Conservation (phyloP, 2,888 invertebrate genomes). For the Pharmacophagus antenor region DNA sequence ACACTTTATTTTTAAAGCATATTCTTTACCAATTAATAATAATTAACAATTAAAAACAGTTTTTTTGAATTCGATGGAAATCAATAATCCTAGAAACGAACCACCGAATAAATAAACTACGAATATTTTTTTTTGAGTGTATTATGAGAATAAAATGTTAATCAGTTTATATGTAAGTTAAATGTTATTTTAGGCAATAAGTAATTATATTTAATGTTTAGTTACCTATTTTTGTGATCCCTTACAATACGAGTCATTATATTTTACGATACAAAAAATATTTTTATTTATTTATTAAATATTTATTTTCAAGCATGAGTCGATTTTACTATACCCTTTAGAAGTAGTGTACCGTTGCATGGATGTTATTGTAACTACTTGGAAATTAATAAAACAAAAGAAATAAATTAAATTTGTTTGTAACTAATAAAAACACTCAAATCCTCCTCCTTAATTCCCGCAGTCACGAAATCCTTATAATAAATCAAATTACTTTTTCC, state of each 20-base stretch:
- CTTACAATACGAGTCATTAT: conserved; percentile 39
- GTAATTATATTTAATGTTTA: conserved; percentile 33
- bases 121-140: conserved; percentile 9
- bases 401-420: conserved; percentile 47
- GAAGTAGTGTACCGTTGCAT: conserved; percentile 77
- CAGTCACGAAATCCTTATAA: background rate
- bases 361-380: conserved; percentile 78
- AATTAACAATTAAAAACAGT: no score
- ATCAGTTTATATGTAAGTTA: conserved; percentile 22
- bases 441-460: background rate
- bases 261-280: conserved; percentile 38
- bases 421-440: conserved; percentile 1
- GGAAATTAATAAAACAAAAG: conserved; percentile 73
- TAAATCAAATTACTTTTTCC: no score
- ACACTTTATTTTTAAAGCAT: background rate
- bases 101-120: conserved; percentile 9
- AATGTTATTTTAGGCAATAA: conserved; percentile 26
- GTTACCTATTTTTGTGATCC: conserved; percentile 53
- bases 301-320: conserved; percentile 65
- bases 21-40: no score
- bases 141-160: conserved; percentile 24
- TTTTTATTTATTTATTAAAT: conserved; percentile 27
- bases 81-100: conserved; percentile 2
- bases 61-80: conserved; percentile 5
- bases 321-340: conserved; percentile 72